phyloP scores from a whole-genome alignment of 2,113 vertebrate genomes.

The Tupaia tana region DNA sequence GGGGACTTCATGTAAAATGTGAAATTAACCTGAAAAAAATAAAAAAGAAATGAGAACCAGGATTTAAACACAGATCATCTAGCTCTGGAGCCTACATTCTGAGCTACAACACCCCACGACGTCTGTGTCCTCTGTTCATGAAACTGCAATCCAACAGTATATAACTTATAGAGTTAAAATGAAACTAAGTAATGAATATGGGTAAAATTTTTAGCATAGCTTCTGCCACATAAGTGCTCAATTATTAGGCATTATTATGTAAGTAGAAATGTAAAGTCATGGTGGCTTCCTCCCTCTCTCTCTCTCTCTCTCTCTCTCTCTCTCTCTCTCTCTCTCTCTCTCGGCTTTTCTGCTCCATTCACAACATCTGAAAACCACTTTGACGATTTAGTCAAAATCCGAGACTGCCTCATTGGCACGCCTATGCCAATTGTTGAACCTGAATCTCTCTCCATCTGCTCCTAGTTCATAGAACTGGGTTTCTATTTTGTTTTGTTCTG shows the following conservation, averaged over 20 bases:
- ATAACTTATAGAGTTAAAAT: background rate
- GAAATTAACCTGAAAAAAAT: too few relatives aligned
- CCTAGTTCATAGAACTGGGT: background rate
- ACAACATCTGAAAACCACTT: background rate
- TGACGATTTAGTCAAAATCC: conserved; percentile 9
- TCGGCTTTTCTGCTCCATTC: background rate
- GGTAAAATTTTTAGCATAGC: background rate
- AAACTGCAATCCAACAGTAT: background rate
- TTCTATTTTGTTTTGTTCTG: conserved; percentile 43
- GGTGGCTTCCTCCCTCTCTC: background rate
- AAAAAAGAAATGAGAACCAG: background rate
- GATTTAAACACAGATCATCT: conserved; percentile 29
- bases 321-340: background rate
- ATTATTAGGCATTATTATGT: background rate
- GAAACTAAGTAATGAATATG: background rate
- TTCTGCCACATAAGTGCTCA: background rate
- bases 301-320: background rate
- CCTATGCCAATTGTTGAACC: conserved; percentile 14
- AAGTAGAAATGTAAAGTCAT: background rate
- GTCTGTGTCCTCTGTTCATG: background rate
- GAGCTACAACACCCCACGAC: background rate
- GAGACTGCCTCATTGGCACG: background rate
- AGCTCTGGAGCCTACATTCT: background rate
- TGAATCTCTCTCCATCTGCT: conserved; percentile 49
- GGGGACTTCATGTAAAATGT: too few relatives aligned